Evolutionary conservation across 2,113 vertebrate species (phyloP), one percentile per base, ranked within the genome.

Genomic region (Cyanistes caeruleus): DNA sequence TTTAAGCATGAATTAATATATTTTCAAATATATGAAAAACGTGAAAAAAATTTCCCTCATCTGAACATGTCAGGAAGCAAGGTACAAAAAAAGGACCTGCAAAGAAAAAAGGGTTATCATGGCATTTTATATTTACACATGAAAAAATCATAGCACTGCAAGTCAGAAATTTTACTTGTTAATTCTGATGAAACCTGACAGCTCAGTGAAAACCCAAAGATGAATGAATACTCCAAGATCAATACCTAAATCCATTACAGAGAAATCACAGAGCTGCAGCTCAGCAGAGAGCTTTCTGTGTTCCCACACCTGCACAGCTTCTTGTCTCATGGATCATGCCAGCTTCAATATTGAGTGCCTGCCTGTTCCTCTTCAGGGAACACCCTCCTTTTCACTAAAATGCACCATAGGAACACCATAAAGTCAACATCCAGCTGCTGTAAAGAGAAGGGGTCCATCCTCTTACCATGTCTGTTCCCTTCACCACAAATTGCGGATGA

Each of bases 91-190:
- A 91, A 60, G 4, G 23, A 30, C n/a, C 80, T 59, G 55, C 87
- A 74, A 16, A 77, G 39, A 41, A 67, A 87, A 63, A 87, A 49
- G 3, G 60, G 19, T 70, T 75, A 72, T 87, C 27, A 48, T 30
- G 30, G 39, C 8, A 67, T 89, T 52, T n/a, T 62, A 27, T 88
- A 90, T 92, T 91, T 97, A 81, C 33, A 49, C 59, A 83, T 46
- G 44, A 89, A 90, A 94, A 96, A 92, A 89, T 49, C 81, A 89
- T 70, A 63, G 44, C 68, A 37, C 75, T 46, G 52, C 25, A 58
- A 94, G 77, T 64, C 60, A 94, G 63, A 93, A 69, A 91, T 93
- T 95, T 95, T 81, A 69, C 58, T 81, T 87, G 58, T 86, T 96
- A 94, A 93, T 93, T 85, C 52, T 53, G 87, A 90, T 96, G 48